Base-by-base conservation (phyloP, 2,113 vertebrate species). In the Vulpes lagopus region DNA sequence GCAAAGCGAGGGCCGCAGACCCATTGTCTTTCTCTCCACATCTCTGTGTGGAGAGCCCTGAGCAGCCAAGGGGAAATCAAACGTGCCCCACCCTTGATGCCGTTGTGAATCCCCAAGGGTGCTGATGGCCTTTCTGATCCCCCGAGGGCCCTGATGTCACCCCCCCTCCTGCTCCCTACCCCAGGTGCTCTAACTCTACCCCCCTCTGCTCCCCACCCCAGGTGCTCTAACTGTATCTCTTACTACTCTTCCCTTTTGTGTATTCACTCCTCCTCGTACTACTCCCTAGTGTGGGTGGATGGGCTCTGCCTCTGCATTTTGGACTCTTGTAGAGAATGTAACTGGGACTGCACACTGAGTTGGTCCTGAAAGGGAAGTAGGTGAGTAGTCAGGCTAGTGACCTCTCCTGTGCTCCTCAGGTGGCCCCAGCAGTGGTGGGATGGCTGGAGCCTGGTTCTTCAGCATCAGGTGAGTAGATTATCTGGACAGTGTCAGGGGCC, bases 51-150 rank as follows among this genome's bases (percentile, higher is more conserved):
- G n/a, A 55, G n/a, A 65, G 49, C n/a, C 20, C 57, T 57, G 67
- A 74, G 38, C 53, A 57, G 20, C 11, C 11, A 14, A 20, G 23
- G 7, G 8, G n/a, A 32, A 57, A 38, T 11, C 7, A 43, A 0
- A n/a, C 60, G 43, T 65, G 7, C 30, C n/a, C 62, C 60, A 0
- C 1, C 49, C 30, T 0, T 14, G 5, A 22, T 14, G 25, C 53
- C 32, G 0, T 20, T 59, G 15, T 43, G 16, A 59, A 43, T 30
- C 17, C 11, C 30, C 20, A 30, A 35, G 80, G 30, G 60, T 14
- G 4, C 81, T 65, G 43, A 43, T 43, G 43, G 43, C 43, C 43
- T 43, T 43, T 43, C 43, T 43, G 43, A 43, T 43, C 43, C 43
- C 43, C 43, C 1, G 43, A 43, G 43, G 43, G 43, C 43, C 43